Evolutionary conservation across 2,888 invertebrate genomes (phyloP), one percentile per base, ranked within the genome.

Genomic region (Melanophora roralis): DNA sequence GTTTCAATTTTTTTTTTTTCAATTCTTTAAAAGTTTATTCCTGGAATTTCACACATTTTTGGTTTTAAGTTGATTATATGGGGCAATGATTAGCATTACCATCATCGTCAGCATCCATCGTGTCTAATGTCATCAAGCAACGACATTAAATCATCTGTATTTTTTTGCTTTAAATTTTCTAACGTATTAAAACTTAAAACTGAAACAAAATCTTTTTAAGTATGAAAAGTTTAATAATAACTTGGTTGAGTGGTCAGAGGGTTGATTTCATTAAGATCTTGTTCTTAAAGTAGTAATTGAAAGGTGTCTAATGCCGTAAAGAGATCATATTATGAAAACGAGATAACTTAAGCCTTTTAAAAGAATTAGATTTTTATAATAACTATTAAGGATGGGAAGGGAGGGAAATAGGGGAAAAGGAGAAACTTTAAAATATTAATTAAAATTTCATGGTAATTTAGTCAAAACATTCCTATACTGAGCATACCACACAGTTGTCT

Each of bases 41-140:
- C 57, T 19, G 68, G 80, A 80, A 80, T 80, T 80, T 80, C 76
- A 80, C 72, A 80, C 76, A 72, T 76, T 76, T 79, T 68, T 78
- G 65, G 16, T 14, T n/a, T 74, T 65, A 65, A 74, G 69, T 53
- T 74, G 60, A 74, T 79, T 74, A 78, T 65, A 64, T 7, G 12
- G 27, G 14, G 4, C 27, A 27, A 27, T 27, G 19, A 78, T 51
- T 55, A 62, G 27, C 27, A 69, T 55, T 38, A 14, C 21, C n/a
- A 9, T 51, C 40, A 34, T 38, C 45, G 19, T 34, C 32, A 14
- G 23, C 14, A 38, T 8, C 60, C 32, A 14, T 32, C 55, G 14
- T 49, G 19, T 14, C n/a, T 59, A 51, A 51, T 16, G 7, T 21
- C 4, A 19, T 21, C 59, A 65, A 21, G 21, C 32, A 14, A 57